phyloP scores from a whole-genome alignment of 35 echinoderm and acorn worm genomes.

The Stichopus chloronotus region DNA sequence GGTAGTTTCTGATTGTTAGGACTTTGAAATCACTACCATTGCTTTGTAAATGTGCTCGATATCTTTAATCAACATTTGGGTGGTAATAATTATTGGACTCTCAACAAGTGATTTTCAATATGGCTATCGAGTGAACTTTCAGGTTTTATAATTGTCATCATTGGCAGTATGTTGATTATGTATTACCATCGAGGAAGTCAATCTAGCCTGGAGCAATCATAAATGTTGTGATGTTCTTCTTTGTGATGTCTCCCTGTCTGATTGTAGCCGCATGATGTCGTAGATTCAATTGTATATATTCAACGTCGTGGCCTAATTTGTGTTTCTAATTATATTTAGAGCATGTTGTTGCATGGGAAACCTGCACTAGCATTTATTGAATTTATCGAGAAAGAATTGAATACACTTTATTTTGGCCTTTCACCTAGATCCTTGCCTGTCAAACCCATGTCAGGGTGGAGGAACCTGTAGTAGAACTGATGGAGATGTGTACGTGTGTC shows the following conservation, averaged over 20 bases:
- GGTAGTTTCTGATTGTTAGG: too few species aligned
- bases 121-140: too few species aligned
- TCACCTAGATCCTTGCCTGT: background rate
- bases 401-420: background rate
- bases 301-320: background rate
- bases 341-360: background rate
- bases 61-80: too few species aligned
- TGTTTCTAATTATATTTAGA: background rate
- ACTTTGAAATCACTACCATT: too few species aligned
- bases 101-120: too few species aligned
- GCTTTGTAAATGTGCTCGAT: too few species aligned
- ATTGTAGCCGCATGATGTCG: background rate
- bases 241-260: background rate
- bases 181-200: too few species aligned
- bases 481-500: background rate
- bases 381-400: background rate
- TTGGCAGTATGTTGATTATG: too few species aligned
- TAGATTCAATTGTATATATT: background rate
- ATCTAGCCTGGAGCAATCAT: too few species aligned
- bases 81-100: too few species aligned
- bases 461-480: background rate
- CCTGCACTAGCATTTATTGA: background rate
- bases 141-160: too few species aligned
- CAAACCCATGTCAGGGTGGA: background rate
- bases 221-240: background rate